Evolutionary conservation across 2,888 invertebrate genomes (phyloP), one percentile per base, ranked within the genome.

Genomic region (Hermaeophaga mercurialis): DNA sequence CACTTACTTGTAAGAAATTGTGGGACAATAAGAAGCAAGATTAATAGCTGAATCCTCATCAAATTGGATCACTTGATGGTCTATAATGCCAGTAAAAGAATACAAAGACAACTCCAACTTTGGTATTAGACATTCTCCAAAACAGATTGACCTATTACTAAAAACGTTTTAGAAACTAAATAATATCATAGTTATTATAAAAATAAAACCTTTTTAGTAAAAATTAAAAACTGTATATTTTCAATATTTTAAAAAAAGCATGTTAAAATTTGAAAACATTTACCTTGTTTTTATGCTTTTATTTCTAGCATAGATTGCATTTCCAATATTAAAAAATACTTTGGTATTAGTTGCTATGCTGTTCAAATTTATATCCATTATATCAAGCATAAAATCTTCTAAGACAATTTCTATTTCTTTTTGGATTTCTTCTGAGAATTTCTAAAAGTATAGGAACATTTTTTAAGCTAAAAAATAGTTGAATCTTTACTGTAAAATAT

Each of bases 311-410:
- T 59, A 62, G 24, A 46, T 44, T 3, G 38, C 54, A 15, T 44
- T 49, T 31, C 55, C 56, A 43, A 62, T 55, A 34, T 59, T 62
- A 26, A 56, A 62, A 9, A 62, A 12, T 26, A 62, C 49, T 7
- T 50, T 57, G 4, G 62, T 62, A 28, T 62, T 62, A 46, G 62
- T 59, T 22, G 62, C 62, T 15, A 62, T 59, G 41, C 62, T 62
- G 28, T 59, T 53, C 53, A 50, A 47, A 26, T 56, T 56, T 28
- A 62, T 39, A 14, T 57, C 59, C 3, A 39, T 4, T 43, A 62
- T 62, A 47, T 62, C 62, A 26, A 46, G 19, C 19, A 62, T 15
- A 45, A 62, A 58, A 34, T 62, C 54, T 31, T 57, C 57, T 26
- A 62, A 43, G 26, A 59, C 26, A 8, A 19, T 41, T 22, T 59